Conservation (phyloP, 2,888 invertebrate genomes). For the Sinopyrophorus schimmeli region DNA sequence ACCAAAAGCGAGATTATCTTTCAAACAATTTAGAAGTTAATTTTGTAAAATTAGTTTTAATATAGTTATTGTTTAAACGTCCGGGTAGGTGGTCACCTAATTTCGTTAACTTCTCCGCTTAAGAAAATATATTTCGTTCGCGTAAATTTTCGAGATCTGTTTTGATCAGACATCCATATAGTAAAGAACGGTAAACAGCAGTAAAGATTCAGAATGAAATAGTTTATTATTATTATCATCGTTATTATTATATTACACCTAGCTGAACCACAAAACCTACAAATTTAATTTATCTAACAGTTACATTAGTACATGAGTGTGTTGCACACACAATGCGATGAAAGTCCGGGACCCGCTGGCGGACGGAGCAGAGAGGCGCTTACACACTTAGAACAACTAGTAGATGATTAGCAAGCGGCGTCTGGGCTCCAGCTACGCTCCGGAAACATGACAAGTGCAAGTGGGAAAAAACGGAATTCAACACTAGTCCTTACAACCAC, state of each 20-base stretch:
- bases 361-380: conserved; percentile 36
- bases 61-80: not conserved
- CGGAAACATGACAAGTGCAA: conserved; percentile 41
- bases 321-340: conserved; percentile 41
- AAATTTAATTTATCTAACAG: conserved; percentile 54
- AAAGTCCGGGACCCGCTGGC: conserved; percentile 48
- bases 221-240: conserved; percentile 38
- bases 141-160: conserved; percentile 27
- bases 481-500: conserved; percentile 67
- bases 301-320: conserved; percentile 49
- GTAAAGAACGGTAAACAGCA: conserved; percentile 31
- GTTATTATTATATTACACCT: conserved; percentile 54
- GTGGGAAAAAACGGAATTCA: conserved; percentile 48
- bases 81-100: conserved; percentile 18
- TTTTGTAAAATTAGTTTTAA: no score
- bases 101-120: conserved; percentile 16
- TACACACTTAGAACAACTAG: conserved; percentile 30
- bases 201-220: conserved; percentile 34
- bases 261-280: conserved; percentile 55
- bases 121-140: conserved; percentile 12
- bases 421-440: conserved; percentile 40
- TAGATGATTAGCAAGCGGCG: conserved; percentile 39
- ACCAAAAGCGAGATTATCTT: no score
- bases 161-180: conserved; percentile 22
- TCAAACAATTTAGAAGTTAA: no score